phyloP scores from a whole-genome alignment of 2,888 invertebrate species.

The Willowsia nigromaculata region DNA sequence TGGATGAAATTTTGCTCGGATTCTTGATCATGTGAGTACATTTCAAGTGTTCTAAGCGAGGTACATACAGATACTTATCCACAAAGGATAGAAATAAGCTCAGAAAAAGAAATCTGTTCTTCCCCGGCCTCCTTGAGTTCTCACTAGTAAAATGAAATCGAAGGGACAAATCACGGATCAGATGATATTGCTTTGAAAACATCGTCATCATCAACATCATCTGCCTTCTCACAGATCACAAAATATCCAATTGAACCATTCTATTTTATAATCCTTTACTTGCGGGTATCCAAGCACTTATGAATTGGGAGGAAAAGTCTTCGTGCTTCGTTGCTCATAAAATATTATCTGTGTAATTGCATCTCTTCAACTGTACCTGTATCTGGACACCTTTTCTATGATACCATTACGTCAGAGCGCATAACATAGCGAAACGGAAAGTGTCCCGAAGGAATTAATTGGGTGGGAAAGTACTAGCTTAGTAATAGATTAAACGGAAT shows the following conservation, averaged over 20 bases:
- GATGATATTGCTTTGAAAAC: slow-evolving; percentile 27
- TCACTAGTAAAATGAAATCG: background rate
- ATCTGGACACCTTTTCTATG: background rate
- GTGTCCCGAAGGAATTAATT: slow-evolving; percentile 44
- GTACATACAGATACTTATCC: background rate
- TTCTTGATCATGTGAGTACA: slow-evolving; percentile 36
- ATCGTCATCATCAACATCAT: background rate
- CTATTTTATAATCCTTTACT: background rate
- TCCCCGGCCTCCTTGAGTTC: background rate
- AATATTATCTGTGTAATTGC: background rate
- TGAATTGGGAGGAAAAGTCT: background rate
- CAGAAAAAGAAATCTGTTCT: background rate
- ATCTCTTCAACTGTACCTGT: background rate
- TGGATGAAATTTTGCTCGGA: slow-evolving; percentile 23
- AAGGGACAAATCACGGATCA: slow-evolving; percentile 22
- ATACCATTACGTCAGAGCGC: background rate
- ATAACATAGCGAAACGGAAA: background rate
- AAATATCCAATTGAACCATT: background rate
- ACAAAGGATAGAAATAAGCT: background rate
- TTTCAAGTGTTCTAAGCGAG: slow-evolving; percentile 10
- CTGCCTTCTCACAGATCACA: background rate
- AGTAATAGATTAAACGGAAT: slow-evolving; percentile 37
- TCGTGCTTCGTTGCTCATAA: background rate
- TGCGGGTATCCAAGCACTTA: background rate
- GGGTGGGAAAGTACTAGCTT: background rate